phyloP scores from a whole-genome alignment of 1,140 invertebrate genomes.

The Ips nitidus region DNA sequence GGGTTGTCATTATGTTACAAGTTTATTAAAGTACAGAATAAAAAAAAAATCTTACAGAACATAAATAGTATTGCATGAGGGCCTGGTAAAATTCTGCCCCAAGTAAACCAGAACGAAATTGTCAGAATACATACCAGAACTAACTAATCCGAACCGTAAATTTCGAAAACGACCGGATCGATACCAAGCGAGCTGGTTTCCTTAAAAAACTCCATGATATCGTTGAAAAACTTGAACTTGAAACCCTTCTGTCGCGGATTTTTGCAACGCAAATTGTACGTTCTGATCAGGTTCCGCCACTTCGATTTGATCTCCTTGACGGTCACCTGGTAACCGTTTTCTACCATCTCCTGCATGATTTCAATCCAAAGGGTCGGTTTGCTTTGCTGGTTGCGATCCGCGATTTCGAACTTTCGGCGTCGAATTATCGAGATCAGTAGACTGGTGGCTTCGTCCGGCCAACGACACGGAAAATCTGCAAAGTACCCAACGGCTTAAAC shows the following conservation, averaged over 20 bases:
- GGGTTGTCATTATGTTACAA: too few species aligned
- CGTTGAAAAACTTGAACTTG: conserved; percentile 37
- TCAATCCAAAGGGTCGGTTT: conserved; percentile 30
- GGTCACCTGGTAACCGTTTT: conserved; percentile 23
- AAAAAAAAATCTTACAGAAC: too few species aligned
- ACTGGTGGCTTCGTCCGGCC: conserved; percentile 34
- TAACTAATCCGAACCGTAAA: too few species aligned
- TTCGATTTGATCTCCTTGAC: conserved; percentile 33
- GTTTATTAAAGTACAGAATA: too few species aligned
- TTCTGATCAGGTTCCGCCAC: conserved; percentile 32
- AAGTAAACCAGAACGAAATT: too few species aligned
- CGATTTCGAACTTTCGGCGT: conserved; percentile 30
- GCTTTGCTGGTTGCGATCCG: conserved; percentile 28
- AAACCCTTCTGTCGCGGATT: conserved; percentile 35
- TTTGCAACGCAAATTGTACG: conserved; percentile 30
- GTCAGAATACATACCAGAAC: too few species aligned
- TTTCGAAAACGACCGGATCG: conserved; percentile 6
- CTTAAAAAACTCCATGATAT: conserved; percentile 33
- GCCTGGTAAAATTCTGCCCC: too few species aligned
- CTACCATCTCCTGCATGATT: conserved; percentile 31
- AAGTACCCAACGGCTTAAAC: conserved; percentile 1
- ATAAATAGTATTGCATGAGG: too few species aligned
- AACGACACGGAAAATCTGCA: conserved; percentile 35
- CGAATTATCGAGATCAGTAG: conserved; percentile 31
- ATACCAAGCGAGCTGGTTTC: conserved; percentile 27